Evolutionary conservation across 2,113 vertebrate genomes (phyloP).

Genomic region (Corydoras sp.): DNA sequence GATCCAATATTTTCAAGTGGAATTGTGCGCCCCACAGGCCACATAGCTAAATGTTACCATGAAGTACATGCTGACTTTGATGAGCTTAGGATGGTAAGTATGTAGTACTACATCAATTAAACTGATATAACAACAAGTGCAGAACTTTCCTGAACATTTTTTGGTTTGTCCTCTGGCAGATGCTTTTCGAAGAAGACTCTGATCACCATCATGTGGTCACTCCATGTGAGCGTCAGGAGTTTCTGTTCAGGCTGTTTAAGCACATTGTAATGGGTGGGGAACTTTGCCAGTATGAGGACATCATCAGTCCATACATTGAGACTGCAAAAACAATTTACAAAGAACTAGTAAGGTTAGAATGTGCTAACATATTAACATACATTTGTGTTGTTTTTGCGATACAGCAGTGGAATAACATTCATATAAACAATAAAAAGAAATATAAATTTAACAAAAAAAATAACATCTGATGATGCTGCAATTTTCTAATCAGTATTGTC

Average conservation of each 20-base stretch:
- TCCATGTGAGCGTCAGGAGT: slow-evolving; percentile 73
- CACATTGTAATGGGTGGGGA: slow-evolving; percentile 88
- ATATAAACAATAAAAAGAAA: too few species aligned
- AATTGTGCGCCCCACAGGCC: slow-evolving; percentile 57
- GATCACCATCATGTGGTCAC: slow-evolving; percentile 76
- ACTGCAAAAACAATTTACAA: slow-evolving; percentile 85
- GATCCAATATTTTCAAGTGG: slow-evolving; percentile 62
- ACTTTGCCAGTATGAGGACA: slow-evolving; percentile 89
- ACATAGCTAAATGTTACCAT: slow-evolving; percentile 62
- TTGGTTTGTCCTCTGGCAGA: slow-evolving; percentile 57
- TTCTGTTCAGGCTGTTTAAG: slow-evolving; percentile 89
- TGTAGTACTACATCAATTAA: background rate
- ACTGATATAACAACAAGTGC: background rate
- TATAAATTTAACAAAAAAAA: too few species aligned
- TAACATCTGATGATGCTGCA: too few species aligned
- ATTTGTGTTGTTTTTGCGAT: too few species aligned
- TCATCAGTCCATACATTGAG: slow-evolving; percentile 78
- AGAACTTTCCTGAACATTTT: background rate
- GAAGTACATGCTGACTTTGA: slow-evolving; percentile 62
- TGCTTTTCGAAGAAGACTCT: slow-evolving; percentile 80
- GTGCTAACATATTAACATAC: background rate
- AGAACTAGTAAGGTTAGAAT: slow-evolving; percentile 80
- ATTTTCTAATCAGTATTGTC: too few species aligned
- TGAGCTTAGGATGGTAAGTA: slow-evolving; percentile 60
- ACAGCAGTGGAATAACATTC: too few species aligned